A percentile compares a stretch with the other conserved stretches of the same genome.
Conservation (phyloP, 2,113 vertebrate genomes). For the Centropus unirufus region DNA sequence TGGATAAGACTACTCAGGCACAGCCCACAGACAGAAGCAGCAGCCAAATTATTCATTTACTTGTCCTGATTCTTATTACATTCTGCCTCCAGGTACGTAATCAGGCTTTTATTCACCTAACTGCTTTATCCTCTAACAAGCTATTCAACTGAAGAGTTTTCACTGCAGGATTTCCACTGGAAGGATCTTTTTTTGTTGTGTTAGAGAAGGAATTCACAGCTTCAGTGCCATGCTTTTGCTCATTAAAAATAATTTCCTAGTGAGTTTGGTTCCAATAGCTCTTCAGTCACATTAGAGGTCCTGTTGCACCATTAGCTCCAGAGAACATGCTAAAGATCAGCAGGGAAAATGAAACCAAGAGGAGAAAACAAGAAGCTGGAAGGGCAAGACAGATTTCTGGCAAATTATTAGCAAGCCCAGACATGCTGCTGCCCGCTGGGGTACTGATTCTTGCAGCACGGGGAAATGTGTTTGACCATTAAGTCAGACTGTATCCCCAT, state of each 20-base stretch:
- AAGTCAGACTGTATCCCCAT: not conserved
- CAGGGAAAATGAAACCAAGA: constrained; percentile 21
- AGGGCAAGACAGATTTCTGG: constrained; percentile 55
- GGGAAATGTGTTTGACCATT: constrained; percentile 24
- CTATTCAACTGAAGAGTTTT: constrained; percentile 70
- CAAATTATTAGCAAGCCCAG: constrained; percentile 59
- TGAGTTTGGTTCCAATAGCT: not conserved
- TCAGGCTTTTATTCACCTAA: constrained; percentile 77
- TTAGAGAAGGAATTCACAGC: not conserved
- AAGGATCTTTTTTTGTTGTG: constrained; percentile 17
- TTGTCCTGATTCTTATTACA: constrained; percentile 51
- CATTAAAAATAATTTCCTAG: constrained; percentile 47
- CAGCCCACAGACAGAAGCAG: constrained; percentile 11
- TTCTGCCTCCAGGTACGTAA: constrained; percentile 65
- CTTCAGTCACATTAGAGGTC: constrained; percentile 16
- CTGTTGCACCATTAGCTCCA: not conserved
- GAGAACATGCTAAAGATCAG: constrained; percentile 2
- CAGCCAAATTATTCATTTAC: constrained; percentile 66
- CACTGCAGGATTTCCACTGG: constrained; percentile 43
- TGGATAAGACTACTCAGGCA: constrained; percentile 7
- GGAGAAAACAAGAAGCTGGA: constrained; percentile 9
- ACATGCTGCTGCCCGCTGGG: constrained; percentile 9
- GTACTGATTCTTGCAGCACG: constrained; percentile 26
- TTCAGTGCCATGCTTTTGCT: constrained; percentile 35
- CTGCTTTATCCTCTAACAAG: constrained; percentile 73